These are phyloP conservation scores for Hyposmocoma kahamanoa DNA, from an alignment of 1,140 invertebrate species.

Conservation along the genomic window DNA sequence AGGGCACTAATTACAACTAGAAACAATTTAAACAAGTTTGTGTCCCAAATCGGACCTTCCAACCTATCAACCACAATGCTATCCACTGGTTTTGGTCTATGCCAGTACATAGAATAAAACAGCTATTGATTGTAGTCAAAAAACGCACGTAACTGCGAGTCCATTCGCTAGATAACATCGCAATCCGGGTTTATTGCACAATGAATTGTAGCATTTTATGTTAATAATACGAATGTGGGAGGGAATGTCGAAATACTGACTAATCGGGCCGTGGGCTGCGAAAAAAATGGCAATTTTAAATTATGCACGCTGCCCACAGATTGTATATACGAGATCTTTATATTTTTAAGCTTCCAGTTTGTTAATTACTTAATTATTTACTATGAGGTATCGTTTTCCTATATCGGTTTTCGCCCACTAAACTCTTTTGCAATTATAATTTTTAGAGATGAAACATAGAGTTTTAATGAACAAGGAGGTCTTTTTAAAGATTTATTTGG, in stretches of 20 bases:
- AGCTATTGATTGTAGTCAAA: too few species aligned
- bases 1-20: too few species aligned
- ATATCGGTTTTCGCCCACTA: constrained; percentile 27
- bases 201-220: constrained; percentile 67
- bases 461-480: too few species aligned
- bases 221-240: constrained; percentile 55
- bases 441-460: too few species aligned
- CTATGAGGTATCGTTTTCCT: constrained; percentile 16
- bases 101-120: too few species aligned
- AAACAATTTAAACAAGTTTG: too few species aligned
- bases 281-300: constrained; percentile 70
- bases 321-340: background rate
- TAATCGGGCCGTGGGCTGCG: constrained; percentile 60
- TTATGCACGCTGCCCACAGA: constrained; percentile 64
- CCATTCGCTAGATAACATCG: constrained; percentile 68
- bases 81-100: too few species aligned
- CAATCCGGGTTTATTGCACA: constrained; percentile 61
- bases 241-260: constrained; percentile 66
- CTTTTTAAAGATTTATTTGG: too few species aligned
- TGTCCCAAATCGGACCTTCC: too few species aligned
- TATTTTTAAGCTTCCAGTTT: constrained; percentile 31
- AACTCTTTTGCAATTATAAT: too few species aligned
- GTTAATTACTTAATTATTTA: constrained; percentile 64
- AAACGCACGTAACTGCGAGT: too few species aligned
- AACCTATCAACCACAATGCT: too few species aligned